These are phyloP conservation scores for Oreohelix idahoensis DNA, from an alignment of 1,140 invertebrate genomes.

Conservation along the genomic window DNA sequence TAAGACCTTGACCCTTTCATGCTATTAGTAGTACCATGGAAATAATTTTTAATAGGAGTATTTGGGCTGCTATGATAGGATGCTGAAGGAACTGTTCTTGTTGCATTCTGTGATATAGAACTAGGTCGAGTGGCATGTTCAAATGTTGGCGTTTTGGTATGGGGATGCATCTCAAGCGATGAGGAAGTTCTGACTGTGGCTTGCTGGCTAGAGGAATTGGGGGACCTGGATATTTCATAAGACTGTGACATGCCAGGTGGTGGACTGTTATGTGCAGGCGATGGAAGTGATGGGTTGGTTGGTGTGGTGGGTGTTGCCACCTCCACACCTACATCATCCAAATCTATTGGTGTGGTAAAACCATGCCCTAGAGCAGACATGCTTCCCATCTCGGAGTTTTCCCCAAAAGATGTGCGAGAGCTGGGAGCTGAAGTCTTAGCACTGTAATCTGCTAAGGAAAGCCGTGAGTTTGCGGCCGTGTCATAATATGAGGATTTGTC, in stretches of 20 bases:
- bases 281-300: constrained; percentile 28
- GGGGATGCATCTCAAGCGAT: constrained; percentile 11
- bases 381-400: constrained; percentile 60
- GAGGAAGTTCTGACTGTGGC: constrained; percentile 37
- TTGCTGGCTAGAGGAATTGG: constrained; percentile 19
- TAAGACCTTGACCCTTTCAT: not conserved
- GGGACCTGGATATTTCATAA: constrained; percentile 4
- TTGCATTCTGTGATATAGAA: not conserved
- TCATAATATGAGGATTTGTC: constrained; percentile 67
- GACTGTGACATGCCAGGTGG: constrained; percentile 34
- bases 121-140: not conserved
- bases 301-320: constrained; percentile 39
- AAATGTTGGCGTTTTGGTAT: not conserved
- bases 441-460: constrained; percentile 61
- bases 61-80: not conserved
- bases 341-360: constrained; percentile 44
- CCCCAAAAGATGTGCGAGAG: constrained; percentile 67
- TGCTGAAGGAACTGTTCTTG: not conserved
- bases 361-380: constrained; percentile 46
- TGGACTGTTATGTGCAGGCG: constrained; percentile 20
- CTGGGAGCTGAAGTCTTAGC: constrained; percentile 61
- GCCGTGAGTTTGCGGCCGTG: constrained; percentile 64
- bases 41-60: not conserved
- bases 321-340: constrained; percentile 48
- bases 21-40: not conserved